Percentiles rank a stretch among this genome's conserved stretches.
These are phyloP conservation scores for Andrena flavipes DNA, from an alignment of 2,888 invertebrate genomes.

Conservation along the genomic window DNA sequence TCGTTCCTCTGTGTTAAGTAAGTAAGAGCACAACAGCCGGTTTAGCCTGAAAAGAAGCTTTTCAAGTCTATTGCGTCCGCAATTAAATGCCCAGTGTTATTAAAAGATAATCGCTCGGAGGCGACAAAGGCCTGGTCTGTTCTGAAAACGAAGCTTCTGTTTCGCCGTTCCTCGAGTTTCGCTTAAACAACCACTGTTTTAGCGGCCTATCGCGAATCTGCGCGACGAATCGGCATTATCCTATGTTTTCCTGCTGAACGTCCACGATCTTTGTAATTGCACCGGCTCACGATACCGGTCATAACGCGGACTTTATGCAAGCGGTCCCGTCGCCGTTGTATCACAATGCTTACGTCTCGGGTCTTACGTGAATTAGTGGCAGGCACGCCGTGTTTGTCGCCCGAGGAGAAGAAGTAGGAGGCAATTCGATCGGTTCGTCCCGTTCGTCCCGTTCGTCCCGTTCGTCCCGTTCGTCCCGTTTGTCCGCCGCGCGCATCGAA, in stretches of 20 bases:
- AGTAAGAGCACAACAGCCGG: background rate
- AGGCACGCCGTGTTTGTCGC: background rate
- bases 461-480: too few relatives aligned
- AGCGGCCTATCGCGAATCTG: constrained; percentile 27
- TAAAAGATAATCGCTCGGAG: background rate
- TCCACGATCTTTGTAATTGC: constrained; percentile 47
- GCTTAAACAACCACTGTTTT: background rate
- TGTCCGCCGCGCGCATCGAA: background rate
- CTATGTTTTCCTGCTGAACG: constrained; percentile 7
- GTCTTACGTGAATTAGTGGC: constrained; percentile 20
- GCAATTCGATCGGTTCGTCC: background rate
- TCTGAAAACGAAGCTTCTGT: too few relatives aligned
- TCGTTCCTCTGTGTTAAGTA: too few relatives aligned
- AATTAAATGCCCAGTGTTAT: background rate
- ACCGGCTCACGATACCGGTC: constrained; percentile 30
- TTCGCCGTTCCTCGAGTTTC: background rate
- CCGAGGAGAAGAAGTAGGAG: background rate
- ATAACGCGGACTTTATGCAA: constrained; percentile 29
- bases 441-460: too few relatives aligned
- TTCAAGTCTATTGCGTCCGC: too few relatives aligned
- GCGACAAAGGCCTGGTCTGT: background rate
- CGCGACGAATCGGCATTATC: constrained; percentile 10
- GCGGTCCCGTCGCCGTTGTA: constrained; percentile 5
- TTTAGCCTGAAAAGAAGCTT: background rate
- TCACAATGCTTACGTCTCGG: constrained; percentile 19